Evolutionary conservation across 2,113 vertebrate species (phyloP).

Genomic region (crab-eating macaque (Macaca fascicularis)): DNA sequence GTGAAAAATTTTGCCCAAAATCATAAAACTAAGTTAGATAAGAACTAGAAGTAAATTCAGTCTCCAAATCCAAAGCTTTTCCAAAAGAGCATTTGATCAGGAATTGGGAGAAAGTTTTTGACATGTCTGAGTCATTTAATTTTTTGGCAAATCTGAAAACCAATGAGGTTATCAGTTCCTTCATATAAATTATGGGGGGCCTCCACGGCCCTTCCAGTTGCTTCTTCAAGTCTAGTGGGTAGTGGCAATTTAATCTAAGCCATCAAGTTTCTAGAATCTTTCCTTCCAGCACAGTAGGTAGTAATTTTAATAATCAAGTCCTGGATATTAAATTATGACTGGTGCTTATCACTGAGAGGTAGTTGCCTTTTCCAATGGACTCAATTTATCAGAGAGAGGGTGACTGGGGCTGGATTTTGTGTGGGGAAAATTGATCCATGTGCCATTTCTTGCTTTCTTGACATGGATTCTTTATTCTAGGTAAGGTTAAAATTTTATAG

Average conservation of each 20-base stretch:
- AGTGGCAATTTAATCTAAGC: background rate
- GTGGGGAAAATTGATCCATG: background rate
- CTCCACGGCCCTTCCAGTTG: background rate
- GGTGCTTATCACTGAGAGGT: background rate
- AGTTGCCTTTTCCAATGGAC: background rate
- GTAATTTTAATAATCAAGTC: background rate
- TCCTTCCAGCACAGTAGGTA: background rate
- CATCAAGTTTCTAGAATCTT: background rate
- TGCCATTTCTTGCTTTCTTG: background rate
- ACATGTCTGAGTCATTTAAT: background rate
- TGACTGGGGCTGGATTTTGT: background rate
- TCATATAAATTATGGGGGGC: fast-evolving
- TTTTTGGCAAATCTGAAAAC: background rate
- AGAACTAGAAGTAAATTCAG: background rate
- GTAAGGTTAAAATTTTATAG: background rate
- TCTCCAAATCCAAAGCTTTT: background rate
- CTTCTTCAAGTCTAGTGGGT: background rate
- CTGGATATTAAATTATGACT: background rate
- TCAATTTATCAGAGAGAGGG: background rate
- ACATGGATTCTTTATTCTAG: background rate
- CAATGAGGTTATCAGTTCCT: background rate
- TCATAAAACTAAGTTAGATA: background rate
- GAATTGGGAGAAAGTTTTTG: background rate
- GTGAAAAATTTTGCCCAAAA: background rate
- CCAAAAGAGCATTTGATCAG: background rate